phyloP scores from a whole-genome alignment of 1,140 invertebrate genomes.

The Tetramorium parvispinum region DNA sequence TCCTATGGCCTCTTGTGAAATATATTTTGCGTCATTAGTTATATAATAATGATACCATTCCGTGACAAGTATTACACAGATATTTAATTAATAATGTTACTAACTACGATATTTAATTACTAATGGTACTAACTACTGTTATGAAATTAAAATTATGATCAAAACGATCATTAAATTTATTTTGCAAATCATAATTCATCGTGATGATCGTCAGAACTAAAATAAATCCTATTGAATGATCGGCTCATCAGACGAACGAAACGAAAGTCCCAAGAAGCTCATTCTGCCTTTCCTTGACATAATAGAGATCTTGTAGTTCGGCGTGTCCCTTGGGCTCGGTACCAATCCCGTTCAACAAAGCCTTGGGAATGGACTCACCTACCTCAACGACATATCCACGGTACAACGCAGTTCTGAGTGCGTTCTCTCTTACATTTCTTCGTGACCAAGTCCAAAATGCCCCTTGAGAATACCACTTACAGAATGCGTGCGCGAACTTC shows the following conservation, averaged over 20 bases:
- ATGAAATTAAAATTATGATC: neutral
- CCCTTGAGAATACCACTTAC: conserved; percentile 39
- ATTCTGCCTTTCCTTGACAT: conserved; percentile 75
- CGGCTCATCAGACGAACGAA: conserved; percentile 68
- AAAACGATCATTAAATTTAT: neutral
- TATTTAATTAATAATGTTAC: neutral
- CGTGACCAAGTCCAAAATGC: conserved; percentile 52
- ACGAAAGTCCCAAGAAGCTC: conserved; percentile 75
- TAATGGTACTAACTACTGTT: neutral
- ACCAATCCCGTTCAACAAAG: conserved; percentile 78
- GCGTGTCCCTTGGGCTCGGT: conserved; percentile 74
- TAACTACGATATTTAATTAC: neutral
- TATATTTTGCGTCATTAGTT: neutral
- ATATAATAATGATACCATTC: neutral
- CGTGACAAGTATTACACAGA: neutral
- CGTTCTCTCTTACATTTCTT: conserved; percentile 62
- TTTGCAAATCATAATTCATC: conserved; percentile 44
- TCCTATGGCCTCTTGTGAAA: neutral
- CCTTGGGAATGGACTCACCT: conserved; percentile 73
- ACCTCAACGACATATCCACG: conserved; percentile 70
- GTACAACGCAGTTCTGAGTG: conserved; percentile 45
- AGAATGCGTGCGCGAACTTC: conserved; percentile 43
- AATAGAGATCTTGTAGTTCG: conserved; percentile 76
- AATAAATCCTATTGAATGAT: conserved; percentile 70
- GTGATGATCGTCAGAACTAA: neutral